Percentiles rank a stretch among this genome's conserved stretches.
phyloP scores from a whole-genome alignment of 1,140 invertebrate genomes.

The Panonychus citri region DNA sequence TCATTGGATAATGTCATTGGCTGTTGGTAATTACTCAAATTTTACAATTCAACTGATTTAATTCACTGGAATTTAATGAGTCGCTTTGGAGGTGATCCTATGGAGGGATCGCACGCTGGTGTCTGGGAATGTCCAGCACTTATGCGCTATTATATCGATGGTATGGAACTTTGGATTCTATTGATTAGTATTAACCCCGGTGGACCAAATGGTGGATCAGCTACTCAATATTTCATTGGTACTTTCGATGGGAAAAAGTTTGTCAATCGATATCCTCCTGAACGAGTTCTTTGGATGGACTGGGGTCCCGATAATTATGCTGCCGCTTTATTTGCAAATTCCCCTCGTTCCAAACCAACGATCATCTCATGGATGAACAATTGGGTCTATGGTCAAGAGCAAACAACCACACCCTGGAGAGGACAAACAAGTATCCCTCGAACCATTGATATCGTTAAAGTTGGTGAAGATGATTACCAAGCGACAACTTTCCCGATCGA shows the following conservation, averaged over 20 bases:
- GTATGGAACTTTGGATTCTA: background rate
- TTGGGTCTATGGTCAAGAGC: background rate
- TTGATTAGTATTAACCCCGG: background rate
- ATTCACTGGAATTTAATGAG: background rate
- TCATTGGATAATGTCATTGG: constrained; percentile 2
- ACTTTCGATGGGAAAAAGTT: constrained; percentile 5
- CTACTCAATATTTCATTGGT: constrained; percentile 7
- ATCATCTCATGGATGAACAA: constrained; percentile 7
- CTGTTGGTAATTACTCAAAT: constrained; percentile 1
- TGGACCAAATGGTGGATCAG: background rate
- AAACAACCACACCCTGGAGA: constrained; percentile 4
- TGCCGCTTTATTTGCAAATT: background rate
- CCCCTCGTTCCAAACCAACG: background rate
- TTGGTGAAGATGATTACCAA: background rate
- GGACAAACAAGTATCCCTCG: constrained; percentile 4
- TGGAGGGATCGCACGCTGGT: background rate
- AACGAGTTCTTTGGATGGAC: constrained; percentile 4
- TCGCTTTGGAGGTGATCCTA: background rate
- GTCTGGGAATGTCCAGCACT: constrained; percentile 7
- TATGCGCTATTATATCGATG: background rate
- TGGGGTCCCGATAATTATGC: constrained; percentile 8
- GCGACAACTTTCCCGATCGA: background rate
- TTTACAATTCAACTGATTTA: constrained; percentile 6
- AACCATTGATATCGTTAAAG: background rate
- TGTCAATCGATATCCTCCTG: background rate